Evolutionary conservation across 2,113 vertebrate genomes (phyloP), one percentile per base, ranked within the genome.

Genomic region (Acinonyx jubatus): DNA sequence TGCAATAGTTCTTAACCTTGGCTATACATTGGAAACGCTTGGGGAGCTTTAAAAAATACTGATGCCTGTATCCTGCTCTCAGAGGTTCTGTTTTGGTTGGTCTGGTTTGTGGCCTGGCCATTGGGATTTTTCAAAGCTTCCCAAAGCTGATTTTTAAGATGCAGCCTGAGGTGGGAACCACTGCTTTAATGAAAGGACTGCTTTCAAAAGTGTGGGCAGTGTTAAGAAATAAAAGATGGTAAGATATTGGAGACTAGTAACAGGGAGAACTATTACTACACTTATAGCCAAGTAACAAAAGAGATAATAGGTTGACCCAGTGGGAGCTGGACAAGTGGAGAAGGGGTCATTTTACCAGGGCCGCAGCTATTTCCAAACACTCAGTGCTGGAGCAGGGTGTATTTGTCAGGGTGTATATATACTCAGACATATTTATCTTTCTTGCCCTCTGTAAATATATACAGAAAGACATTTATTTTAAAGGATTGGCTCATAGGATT

Each of bases 101-200:
- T 92, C 69, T 89, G 52, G 89, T 90, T 87, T 95, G 79, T 93
- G 79, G 89, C n/a, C 33, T 95, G 57, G 21, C 19, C 57, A 68
- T 10, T 61, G 73, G 74, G 29, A 81, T 25, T 29, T 85, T 95
- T 29, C 45, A 63, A 89, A 86, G 48, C 80, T 95, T 93, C n/a
- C 38, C 57, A 96, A 52, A 79, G 23, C 7, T 90, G 48, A 93
- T 82, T 90, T 23, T 23, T 86, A 95, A 85, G 14, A 50, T n/a
- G 55, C 31, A 92, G 15, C 29, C 73, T 71, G 38, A 21, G 50
- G 73, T 52, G 57, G 81, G 48, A 97, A 41, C 10, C 38, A 82
- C 12, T 61, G 27, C 71, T 31, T 94, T 87, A 69, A 82, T n/a
- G 69, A 66, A 61, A 74, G 16, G 9, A 33, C 9, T 91, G 23